Evolutionary conservation across 2,797 vertebrate species (phyloP), one percentile per base, ranked within the genome.

Genomic region (Rhyacichthys aspro): DNA sequence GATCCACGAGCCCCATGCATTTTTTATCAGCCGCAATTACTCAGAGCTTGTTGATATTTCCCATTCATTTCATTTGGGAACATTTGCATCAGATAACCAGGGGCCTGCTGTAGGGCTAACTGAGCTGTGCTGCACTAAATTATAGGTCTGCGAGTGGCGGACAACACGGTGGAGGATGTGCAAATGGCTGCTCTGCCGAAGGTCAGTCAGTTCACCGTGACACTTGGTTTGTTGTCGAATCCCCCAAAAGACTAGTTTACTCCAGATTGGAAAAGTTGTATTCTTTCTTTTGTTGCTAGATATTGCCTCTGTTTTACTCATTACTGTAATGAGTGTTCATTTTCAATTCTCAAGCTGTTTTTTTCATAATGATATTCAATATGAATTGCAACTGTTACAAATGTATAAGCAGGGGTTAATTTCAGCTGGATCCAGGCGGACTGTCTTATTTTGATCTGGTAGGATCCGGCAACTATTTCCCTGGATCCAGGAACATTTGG

Each of bases 21-120:
- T 84, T 90, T 88, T 89, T 84, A 89, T 82, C 86, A 89, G 81
- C 58, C 11, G 72, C 83, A 89, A 90, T 90, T 90, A 90, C 86
- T 88, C 74, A 76, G 76, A 74, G 76, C 74, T 83, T 86, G 87
- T 88, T 87, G 88, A 89, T 89, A 86, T 88, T 89, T 87, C 79
- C 82, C 53, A 70, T 86, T 88, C 78, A 72, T 88, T 88, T 81
- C 70, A 86, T 89, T 90, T 80, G 85, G 79, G 71, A 86, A 87
- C 59, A 90, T 86, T 82, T 83, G 81, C 88, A 88, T 89, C 56
- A 72, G 66, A 86, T 85, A 85, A 87, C 86, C 84, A 82, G 83
- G 86, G 82, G 90, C 82, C 79, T 45, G 87, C 87, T 89, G 86
- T 73, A 82, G 87, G 87, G 86, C 77, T 78, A 82, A 82, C 81